phyloP scores from a whole-genome alignment of 2,888 invertebrate genomes.

The Cosmia pyralina region DNA sequence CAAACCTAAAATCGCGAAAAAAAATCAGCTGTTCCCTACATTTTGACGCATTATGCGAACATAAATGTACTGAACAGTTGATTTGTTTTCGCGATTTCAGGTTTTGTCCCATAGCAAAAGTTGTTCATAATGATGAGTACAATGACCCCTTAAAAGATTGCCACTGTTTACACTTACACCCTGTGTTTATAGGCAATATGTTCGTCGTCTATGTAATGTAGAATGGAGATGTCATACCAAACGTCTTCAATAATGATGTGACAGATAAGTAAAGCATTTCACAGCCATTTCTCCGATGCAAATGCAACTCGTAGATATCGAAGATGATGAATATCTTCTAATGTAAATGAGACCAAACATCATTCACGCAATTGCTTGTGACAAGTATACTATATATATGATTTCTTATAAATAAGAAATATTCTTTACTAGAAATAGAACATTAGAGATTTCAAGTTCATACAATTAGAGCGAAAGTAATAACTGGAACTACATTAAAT shows the following conservation, averaged over 20 bases:
- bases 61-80: too few relatives aligned
- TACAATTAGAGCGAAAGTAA: background rate
- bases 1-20: too few relatives aligned
- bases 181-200: background rate
- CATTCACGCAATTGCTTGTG: slow-evolving; percentile 18
- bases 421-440: background rate
- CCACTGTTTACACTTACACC: too few relatives aligned
- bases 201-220: too few relatives aligned
- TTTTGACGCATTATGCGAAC: too few relatives aligned
- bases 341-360: slow-evolving; percentile 35
- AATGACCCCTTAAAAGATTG: too few relatives aligned
- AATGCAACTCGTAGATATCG: slow-evolving; percentile 15
- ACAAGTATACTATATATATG: background rate
- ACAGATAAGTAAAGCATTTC: slow-evolving; percentile 20
- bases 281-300: slow-evolving; percentile 38
- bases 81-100: too few relatives aligned
- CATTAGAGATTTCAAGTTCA: background rate
- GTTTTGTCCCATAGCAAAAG: too few relatives aligned
- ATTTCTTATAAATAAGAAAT: too few relatives aligned
- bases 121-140: too few relatives aligned
- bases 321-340: slow-evolving; percentile 22
- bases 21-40: too few relatives aligned
- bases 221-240: background rate
- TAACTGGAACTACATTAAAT: too few relatives aligned
- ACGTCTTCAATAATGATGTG: slow-evolving; percentile 1